Base-by-base conservation (phyloP, 2,797 vertebrate species). In the Acipenser transmontanus region DNA sequence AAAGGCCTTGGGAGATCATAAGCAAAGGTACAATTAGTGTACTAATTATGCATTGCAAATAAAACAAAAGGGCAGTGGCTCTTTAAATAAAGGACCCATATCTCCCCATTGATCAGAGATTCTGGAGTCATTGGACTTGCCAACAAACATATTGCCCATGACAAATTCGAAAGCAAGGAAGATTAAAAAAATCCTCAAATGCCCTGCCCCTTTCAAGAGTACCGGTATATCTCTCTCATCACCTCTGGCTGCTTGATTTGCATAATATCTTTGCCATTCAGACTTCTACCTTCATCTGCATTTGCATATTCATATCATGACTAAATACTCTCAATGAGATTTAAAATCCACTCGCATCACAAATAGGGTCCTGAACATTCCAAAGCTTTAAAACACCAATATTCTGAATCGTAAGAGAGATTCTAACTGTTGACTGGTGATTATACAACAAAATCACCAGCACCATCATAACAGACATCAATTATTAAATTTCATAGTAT, bases 191-290 rank as follows among this genome's bases (percentile, higher is more conserved):
- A 63, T 59, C 49, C 54, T 70, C 47, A 17, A 13, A 54, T 49
- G 17, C 14, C 8, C 20, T 61, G 60, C 60, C 60, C 60, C 60
- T 57, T 66, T 70, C 56, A 63, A 70, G 59, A 62, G 13, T 20
- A 54, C 6, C 4, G 34, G 34, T 34, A 34, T 63, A 70, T 78
- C 50, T 49, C 59, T 56, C 47, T 72, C 76, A 69, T 75, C 68
- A 72, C 70, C 47, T 61, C 49, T 67, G n/a, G 9, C 54, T 74
- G 64, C 20, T 13, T 73, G 64, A 83, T 86, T 85, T 85, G 82
- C 82, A 85, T 87, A 85, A 87, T 88, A 84, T 77, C 77, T 76
- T 74, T 80, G 81, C 86, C 78, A 78, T 79, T 72, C 69, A 62
- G 80, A 87, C 84, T 85, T 85, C 83, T 85, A 83, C 87, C 79